A percentile compares a stretch with the other conserved stretches of the same genome.
phyloP scores from a whole-genome alignment of 2,797 vertebrate species.

The Spinus pinus region DNA sequence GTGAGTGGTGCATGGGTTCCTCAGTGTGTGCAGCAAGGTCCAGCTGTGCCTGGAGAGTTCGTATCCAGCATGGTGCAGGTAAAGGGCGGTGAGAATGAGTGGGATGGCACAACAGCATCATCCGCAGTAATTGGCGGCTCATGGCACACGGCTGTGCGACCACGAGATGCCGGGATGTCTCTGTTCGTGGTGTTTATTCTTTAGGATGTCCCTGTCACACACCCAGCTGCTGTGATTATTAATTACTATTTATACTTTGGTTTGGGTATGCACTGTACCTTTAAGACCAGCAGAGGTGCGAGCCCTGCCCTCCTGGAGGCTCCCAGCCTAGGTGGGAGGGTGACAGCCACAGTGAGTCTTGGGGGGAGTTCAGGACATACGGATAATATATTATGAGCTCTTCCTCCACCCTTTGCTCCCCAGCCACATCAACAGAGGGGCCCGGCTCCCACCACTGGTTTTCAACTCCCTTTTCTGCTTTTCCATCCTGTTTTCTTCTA shows the following conservation, averaged over 20 bases:
- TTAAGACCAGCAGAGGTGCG: not conserved
- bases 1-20: fast-evolving
- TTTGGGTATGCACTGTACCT: not conserved
- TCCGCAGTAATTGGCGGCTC: not conserved
- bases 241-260: slow-evolving; percentile 53
- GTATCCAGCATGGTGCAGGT: not conserved
- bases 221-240: slow-evolving; percentile 24
- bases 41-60: not conserved
- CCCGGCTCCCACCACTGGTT: not conserved
- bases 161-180: slow-evolving; percentile 38
- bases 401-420: not conserved
- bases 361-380: not conserved
- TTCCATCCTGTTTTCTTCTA: not conserved
- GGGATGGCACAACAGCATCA: not conserved
- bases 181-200: not conserved
- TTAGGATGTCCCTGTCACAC: slow-evolving; percentile 23
- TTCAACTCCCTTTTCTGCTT: not conserved
- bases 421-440: not conserved
- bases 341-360: not conserved
- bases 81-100: not conserved
- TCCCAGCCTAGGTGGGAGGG: not conserved
- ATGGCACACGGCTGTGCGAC: fast-evolving
- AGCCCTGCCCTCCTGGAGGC: not conserved
- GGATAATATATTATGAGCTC: fast-evolving
- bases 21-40: not conserved